Evolutionary conservation across 2,113 vertebrate genomes (phyloP), one percentile per base, ranked within the genome.

Genomic region (Chelonoidis abingdonii): DNA sequence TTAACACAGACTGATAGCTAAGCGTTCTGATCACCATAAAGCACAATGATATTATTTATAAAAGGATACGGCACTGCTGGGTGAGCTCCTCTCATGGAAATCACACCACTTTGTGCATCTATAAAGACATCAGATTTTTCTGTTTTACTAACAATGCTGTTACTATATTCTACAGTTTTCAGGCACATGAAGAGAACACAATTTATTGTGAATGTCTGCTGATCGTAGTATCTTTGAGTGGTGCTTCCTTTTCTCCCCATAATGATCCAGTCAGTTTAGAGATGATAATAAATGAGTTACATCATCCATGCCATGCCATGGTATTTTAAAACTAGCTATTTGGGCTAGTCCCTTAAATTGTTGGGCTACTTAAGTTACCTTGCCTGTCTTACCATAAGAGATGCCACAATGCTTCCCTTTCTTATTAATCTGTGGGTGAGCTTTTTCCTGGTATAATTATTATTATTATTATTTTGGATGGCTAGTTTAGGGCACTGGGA

Each of bases 91-190:
- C 94, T 96, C 89, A 90, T 16, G 65, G 79, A 90, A 95, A 95
- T 93, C 5, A 93, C 1, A 91, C 83, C 75, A 88, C 52, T 95
- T 97, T 94, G 84, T 94, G 92, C 88, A 97, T 87, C 87, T 94
- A 85, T 80, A 87, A 93, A 27, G 81, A 96, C 80, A 90, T 96
- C 83, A 96, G 83, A 27, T 93, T 81, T 93, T 92, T 96, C 92
- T 96, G 92, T 97, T 97, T 97, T 93, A 97, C 96, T 95, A 96
- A 89, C 53, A 90, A 94, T 24, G 59, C 22, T 88, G 84, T 93
- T 97, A 97, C 65, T 96, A 96, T 90, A 93, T 5, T 89, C 62
- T 90, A 86, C 83, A 1, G 7, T 93, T 97, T 95, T 91, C 91
- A 94, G 93, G 62, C 56, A 87, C 90, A 97, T 57, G 91, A 96